Conservation (phyloP, 2,888 invertebrate genomes). For the Drosophila pegasa region DNA sequence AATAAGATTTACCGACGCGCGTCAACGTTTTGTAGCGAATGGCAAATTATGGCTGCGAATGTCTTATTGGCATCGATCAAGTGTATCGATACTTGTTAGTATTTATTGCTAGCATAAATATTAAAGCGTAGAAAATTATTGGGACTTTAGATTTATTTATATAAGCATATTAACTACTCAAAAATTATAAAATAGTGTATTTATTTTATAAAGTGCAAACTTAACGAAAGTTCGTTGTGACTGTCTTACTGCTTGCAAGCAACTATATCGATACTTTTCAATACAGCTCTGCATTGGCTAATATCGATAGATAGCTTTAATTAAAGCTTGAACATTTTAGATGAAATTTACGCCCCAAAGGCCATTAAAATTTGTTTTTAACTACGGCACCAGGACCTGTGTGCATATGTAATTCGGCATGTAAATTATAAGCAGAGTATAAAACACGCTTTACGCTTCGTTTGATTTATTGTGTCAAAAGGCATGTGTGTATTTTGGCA, state of each 20-base stretch:
- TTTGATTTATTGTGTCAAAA: slow-evolving; percentile 64
- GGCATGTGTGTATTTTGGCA: slow-evolving; percentile 43
- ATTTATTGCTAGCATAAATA: too few species aligned
- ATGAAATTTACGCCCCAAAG: slow-evolving; percentile 3
- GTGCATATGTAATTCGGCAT: slow-evolving; percentile 50
- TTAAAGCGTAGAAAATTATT: not conserved
- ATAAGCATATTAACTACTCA: not conserved
- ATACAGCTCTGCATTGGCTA: not conserved
- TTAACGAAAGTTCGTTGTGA: slow-evolving; percentile 5
- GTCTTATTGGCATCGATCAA: not conserved
- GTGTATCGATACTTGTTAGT: not conserved
- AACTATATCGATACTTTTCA: not conserved
- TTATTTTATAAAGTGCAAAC: not conserved
- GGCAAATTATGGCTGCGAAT: not conserved
- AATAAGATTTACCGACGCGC: not conserved
- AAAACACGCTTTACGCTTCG: slow-evolving; percentile 64
- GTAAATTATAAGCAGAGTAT: slow-evolving; percentile 57
- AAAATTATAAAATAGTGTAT: not conserved
- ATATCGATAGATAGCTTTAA: slow-evolving; percentile 5
- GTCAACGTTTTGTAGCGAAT: not conserved
- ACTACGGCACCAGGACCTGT: slow-evolving; percentile 38
- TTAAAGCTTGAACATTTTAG: slow-evolving; percentile 2
- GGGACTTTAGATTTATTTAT: not conserved
- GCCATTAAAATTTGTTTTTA: slow-evolving; percentile 51
- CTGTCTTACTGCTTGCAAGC: not conserved